Evolutionary conservation across 2,888 invertebrate genomes (phyloP).

Genomic region (Pammene fasciana): DNA sequence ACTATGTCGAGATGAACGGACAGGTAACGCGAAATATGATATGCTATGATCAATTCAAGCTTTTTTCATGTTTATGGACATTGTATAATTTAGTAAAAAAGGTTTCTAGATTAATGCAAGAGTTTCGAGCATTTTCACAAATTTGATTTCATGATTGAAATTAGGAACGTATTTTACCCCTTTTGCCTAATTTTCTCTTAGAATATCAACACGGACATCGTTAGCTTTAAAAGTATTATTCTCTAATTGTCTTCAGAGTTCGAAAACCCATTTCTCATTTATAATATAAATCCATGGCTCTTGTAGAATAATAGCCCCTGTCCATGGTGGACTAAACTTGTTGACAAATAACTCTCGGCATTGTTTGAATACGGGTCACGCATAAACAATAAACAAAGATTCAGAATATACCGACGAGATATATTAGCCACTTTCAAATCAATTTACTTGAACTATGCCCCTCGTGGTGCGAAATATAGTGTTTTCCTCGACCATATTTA

Average conservation of each 20-base stretch:
- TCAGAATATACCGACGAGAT: constrained; percentile 33
- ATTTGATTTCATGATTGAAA: no score
- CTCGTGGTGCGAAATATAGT: constrained; percentile 31
- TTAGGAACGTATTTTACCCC: no score
- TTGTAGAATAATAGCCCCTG: constrained; percentile 39
- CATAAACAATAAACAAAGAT: constrained; percentile 42
- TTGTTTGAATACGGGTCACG: constrained; percentile 37
- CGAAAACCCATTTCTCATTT: constrained; percentile 32
- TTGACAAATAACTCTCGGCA: constrained; percentile 38
- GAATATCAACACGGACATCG: no score
- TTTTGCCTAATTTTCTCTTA: no score
- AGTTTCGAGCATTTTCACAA: no score
- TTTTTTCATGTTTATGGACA: no score
- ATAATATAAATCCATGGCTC: constrained; percentile 40
- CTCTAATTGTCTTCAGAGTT: constrained; percentile 21
- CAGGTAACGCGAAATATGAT: no score
- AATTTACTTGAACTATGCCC: constrained; percentile 32
- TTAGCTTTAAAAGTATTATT: constrained; percentile 26
- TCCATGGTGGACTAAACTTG: constrained; percentile 38
- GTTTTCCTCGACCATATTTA: constrained; percentile 33
- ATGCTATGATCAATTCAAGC: no score
- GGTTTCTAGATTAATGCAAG: no score
- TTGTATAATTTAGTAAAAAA: no score
- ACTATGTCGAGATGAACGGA: no score
- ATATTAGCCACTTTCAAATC: constrained; percentile 38